Evolutionary conservation across 2,113 vertebrate genomes (phyloP), one percentile per base, ranked within the genome.

Genomic region (Carassius auratus): DNA sequence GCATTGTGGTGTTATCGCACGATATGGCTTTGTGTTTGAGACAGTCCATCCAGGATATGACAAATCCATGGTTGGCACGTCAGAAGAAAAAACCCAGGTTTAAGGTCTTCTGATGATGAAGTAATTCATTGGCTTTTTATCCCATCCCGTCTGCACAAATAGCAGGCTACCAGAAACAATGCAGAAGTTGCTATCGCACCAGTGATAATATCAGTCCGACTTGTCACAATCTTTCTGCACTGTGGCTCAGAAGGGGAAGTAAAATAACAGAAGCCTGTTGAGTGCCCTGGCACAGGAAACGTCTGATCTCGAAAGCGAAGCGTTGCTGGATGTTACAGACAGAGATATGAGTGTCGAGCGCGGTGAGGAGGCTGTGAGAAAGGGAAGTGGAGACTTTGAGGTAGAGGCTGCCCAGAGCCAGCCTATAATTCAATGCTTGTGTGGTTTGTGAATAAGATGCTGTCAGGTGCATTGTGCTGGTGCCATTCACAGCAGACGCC

Each of bases 241-340:
- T 79, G 55, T 62, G 76, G 76, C 76, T 79, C 76, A 88, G 91
- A 92, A 89, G 74, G 86, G 90, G 90, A 92, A 92, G 92, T 93
- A 61, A 61, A 81, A 90, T 91, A 92, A 92, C 91, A 91, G 92
- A 92, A 92, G 90, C 66, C 89, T 90, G 88, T 88, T 92, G 88
- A 81, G 90, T 92, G 90, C 92, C 91, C 61, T 92, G 92, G 90
- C 88, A 92, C 93, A 94, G 94, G 93, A 95, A 94, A 90, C 33
- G 90, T 90, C 89, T 90, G 88, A 93, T 94, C 89, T 93, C 89
- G 92, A 93, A 92, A 93, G 91, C 92, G 90, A 92, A 92, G 87
- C 85, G 87, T 88, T 85, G 21, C 92, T 91, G 90, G 89, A 91
- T 93, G 93, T 88, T 57, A 85, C 84, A 87, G 87, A 87, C 86